Conservation (phyloP, 2,797 vertebrate genomes). For the Mareca penelope region DNA sequence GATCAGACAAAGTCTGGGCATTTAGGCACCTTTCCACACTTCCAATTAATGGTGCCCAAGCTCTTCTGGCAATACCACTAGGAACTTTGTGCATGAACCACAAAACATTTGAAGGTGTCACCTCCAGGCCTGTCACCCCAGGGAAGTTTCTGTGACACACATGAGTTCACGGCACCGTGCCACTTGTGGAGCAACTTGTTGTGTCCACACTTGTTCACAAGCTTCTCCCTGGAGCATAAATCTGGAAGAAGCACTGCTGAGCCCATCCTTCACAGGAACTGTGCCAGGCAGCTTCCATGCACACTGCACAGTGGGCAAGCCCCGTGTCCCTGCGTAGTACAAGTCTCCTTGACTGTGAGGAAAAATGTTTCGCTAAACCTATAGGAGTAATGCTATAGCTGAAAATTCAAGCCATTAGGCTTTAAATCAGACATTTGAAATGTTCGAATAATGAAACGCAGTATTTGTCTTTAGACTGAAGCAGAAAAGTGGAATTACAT, state of each 20-base stretch:
- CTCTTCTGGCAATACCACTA: background rate
- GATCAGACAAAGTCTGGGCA: background rate
- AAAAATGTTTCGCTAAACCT: background rate
- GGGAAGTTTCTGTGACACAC: background rate
- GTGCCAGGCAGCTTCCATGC: background rate
- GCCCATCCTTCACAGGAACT: rapidly evolving
- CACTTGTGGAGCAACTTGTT: background rate
- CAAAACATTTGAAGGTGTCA: background rate
- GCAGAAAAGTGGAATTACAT: background rate
- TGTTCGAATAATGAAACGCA: background rate
- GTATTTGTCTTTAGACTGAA: background rate
- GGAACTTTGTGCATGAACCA: background rate
- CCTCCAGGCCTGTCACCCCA: background rate
- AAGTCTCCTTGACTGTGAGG: background rate
- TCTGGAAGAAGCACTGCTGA: background rate
- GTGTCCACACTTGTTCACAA: background rate
- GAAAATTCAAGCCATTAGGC: background rate
- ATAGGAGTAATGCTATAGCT: background rate
- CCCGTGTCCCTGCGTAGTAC: background rate
- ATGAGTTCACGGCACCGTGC: background rate
- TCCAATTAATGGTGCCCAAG: background rate
- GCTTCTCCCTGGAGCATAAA: background rate
- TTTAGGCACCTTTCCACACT: background rate
- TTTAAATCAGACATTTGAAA: background rate
- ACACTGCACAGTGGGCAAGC: background rate